Base-by-base conservation (phyloP, 2,888 invertebrate species). In the Harpagoxenus sublaevis region DNA sequence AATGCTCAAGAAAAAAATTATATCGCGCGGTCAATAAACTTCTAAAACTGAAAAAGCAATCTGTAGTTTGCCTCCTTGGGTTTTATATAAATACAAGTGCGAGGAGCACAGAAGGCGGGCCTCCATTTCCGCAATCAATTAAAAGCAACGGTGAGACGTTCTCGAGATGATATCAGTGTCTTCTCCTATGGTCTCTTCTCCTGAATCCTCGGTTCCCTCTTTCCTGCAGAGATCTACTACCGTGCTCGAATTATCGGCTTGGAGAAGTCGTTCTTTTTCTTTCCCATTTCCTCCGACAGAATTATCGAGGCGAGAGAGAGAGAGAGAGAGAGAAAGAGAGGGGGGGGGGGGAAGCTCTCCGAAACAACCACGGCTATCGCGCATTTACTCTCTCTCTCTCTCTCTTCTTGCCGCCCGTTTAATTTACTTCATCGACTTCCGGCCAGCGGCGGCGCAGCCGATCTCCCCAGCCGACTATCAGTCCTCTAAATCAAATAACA, bases 401-500 rank as follows among this genome's bases (percentile, higher is more conserved):
- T 74, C 48, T 70, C 84, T 84, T 65, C 83, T 87, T 84, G 83
- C 86, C 88, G 84, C 87, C 84, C 87, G 88, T 87, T 91, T 88
- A 87, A 90, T 91, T 90, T 88, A 90, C 89, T 89, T 88, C 87
- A 79, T 73, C 42, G 60, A 82, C 86, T 82, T 77, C 82, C 85
- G 63, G 81, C 57, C n/a, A 70, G 31, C 73, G 71, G 81, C 83
- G 63, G 60, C 73, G 55, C 75, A 66, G 78, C 63, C 57, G 55
- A 42, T 66, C 55, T 73, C 62, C 73, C 18, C 55, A 28, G 31
- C 39, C 83, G 81, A 55, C 85, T 88, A 92, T 92, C 91, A 90
- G 73, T 71, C 78, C 82, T 84, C 78, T 88, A 86, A 89, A 91
- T 92, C 90, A 89, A 90, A 91, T 87, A 87, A 90, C 86, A 89